A percentile compares a stretch with the other conserved stretches of the same genome.
Conservation (phyloP, 2,797 vertebrate genomes). For the Apogon talboti region DNA sequence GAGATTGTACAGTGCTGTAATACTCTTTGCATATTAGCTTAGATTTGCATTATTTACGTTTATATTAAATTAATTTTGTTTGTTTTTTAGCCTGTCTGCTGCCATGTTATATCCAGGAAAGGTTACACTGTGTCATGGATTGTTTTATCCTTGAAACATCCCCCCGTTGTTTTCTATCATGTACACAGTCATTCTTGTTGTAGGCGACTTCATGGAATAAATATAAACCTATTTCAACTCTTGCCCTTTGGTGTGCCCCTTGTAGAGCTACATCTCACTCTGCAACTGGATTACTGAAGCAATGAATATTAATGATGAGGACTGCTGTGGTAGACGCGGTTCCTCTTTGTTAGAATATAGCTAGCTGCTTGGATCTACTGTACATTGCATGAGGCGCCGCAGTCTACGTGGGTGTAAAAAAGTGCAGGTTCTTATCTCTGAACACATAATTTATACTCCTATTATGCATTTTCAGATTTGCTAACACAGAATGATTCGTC, state of each 20-base stretch:
- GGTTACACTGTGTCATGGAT: slow-evolving; percentile 7
- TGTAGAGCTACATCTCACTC: slow-evolving; percentile 29
- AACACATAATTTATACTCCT: slow-evolving; percentile 56
- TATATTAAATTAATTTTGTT: slow-evolving; percentile 3
- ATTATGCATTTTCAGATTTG: slow-evolving; percentile 32
- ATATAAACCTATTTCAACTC: slow-evolving; percentile 54
- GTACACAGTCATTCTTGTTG: slow-evolving; percentile 17
- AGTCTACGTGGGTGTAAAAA: slow-evolving; percentile 64
- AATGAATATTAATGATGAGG: slow-evolving; percentile 67
- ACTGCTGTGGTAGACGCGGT: slow-evolving; percentile 43
- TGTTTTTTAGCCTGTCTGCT: slow-evolving; percentile 1
- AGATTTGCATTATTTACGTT: slow-evolving; percentile 9
- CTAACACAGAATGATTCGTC: slow-evolving; percentile 16
- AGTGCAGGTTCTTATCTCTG: slow-evolving; percentile 38
- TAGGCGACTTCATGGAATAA: slow-evolving; percentile 52
- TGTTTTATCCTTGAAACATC: slow-evolving; percentile 1
- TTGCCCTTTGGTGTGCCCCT: slow-evolving; percentile 59
- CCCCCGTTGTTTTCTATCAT: slow-evolving; percentile 23
- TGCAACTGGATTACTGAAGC: slow-evolving; percentile 52
- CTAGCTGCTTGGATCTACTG: slow-evolving; percentile 28
- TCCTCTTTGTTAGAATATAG: slow-evolving; percentile 35
- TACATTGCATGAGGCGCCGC: slow-evolving; percentile 28
- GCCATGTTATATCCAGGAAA: slow-evolving; percentile 10
- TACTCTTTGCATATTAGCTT: slow-evolving; percentile 23
- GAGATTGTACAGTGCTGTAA: slow-evolving; percentile 23